Conservation (phyloP, 2,797 vertebrate genomes). For the Falco novaeseelandiae region DNA sequence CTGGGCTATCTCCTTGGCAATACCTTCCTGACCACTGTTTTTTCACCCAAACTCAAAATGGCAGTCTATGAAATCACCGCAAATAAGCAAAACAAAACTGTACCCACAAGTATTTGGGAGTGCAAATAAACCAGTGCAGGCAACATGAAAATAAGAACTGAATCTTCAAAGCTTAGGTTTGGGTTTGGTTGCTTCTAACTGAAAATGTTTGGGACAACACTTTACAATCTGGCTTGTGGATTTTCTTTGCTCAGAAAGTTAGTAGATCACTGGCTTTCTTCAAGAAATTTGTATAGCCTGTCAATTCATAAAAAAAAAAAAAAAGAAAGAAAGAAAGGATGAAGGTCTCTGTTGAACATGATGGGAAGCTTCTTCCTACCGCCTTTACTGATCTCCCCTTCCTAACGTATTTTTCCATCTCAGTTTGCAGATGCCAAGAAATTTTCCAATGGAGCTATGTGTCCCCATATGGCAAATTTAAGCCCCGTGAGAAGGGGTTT, state of each 20-base stretch:
- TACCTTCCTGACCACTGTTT: not conserved
- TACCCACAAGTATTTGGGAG: not conserved
- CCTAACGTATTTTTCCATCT: not conserved
- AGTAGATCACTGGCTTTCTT: not conserved
- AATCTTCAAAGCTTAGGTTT: not conserved
- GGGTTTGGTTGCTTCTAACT: not conserved
- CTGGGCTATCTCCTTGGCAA: not conserved
- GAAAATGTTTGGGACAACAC: not conserved
- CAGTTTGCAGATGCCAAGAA: not conserved
- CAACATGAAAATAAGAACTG: not conserved
- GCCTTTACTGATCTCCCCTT: not conserved
- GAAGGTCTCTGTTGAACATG: not conserved
- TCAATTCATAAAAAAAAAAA: not conserved
- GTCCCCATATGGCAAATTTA: not conserved
- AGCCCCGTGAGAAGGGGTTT: not conserved
- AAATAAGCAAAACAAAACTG: not conserved
- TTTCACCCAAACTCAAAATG: not conserved
- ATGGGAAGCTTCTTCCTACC: not conserved
- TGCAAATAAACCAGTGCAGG: not conserved
- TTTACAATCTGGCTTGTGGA: not conserved
- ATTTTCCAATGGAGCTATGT: not conserved
- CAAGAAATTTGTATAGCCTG: not conserved
- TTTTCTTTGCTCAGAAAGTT: not conserved
- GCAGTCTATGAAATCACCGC: not conserved
- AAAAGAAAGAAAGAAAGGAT: too few relatives aligned